phyloP scores from a whole-genome alignment of 2,797 vertebrate genomes.

The Pachyuromys duprasi region DNA sequence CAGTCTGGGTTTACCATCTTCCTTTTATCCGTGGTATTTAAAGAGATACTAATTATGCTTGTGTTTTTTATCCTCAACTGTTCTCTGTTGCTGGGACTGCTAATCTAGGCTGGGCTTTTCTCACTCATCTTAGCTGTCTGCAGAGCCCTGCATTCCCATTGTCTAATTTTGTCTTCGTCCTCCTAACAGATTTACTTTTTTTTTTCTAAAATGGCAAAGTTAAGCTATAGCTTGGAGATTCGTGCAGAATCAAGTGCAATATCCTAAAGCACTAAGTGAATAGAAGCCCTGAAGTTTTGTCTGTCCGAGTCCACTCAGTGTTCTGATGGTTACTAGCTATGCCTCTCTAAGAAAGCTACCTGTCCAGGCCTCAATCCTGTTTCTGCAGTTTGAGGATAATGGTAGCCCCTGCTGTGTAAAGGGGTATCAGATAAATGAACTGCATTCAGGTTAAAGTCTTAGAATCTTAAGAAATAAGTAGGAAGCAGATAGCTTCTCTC shows the following conservation, averaged over 20 bases:
- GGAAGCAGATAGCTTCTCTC: not conserved
- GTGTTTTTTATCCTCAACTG: not conserved
- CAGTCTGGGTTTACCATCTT: rapidly evolving
- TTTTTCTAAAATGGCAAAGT: not conserved
- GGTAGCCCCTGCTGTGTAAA: not conserved
- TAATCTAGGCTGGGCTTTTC: not conserved
- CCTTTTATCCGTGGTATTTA: not conserved
- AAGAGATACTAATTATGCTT: not conserved
- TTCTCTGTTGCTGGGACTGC: not conserved
- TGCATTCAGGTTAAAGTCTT: not conserved
- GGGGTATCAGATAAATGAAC: not conserved
- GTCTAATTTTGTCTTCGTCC: not conserved
- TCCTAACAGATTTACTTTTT: not conserved
- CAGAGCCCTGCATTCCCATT: not conserved
- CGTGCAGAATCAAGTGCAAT: not conserved
- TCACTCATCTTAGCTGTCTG: not conserved
- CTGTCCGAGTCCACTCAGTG: not conserved
- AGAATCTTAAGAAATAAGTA: not conserved
- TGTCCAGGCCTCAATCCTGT: not conserved
- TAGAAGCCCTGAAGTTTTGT: rapidly evolving
- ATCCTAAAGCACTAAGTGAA: not conserved
- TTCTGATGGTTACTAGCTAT: too few relatives aligned
- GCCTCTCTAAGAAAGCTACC: not conserved
- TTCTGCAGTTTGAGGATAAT: not conserved
- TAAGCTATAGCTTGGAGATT: not conserved